Evolutionary conservation across 2,888 invertebrate species (phyloP), one percentile per base, ranked within the genome.

Genomic region (Drosophila kuntzei): DNA sequence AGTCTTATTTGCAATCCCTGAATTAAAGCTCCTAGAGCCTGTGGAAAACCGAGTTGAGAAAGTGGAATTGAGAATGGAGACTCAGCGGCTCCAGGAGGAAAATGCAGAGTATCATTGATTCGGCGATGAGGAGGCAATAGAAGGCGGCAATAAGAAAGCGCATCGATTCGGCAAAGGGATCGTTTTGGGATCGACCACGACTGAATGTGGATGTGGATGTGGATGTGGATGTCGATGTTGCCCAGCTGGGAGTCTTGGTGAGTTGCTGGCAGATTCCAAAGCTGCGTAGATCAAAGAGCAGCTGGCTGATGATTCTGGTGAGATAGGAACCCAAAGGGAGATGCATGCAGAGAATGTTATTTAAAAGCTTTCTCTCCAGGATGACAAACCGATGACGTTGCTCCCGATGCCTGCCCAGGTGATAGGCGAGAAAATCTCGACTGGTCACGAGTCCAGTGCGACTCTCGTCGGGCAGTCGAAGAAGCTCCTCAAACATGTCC

Each of bases 331-430:
- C 63, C 0, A 29, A 8, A 0, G 87, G 79, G 11, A 85, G 75
- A 37, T 87, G 72, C 7, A 81, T 51, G 44, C 87, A 89, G 6
- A 76, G 12, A 58, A 89, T 71, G 22, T 59, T 79, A 25, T 85
- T 80, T 57, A 76, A 7, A 3, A 88, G 7, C 51, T 79, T 77
- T 18, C 75, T 58, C 2, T 63, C 61, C 2, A 83, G 39, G 0
- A 85, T 29, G 0, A 77, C 43, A 22, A 73, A 69, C 0, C 36
- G 12, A 3, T 32, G 27, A 8, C 61, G 71, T 6, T 65, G 47
- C 0, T 32, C 18, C 0, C 47, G 54, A 18, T 71, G 66, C 5
- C 5, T 9, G 2, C 44, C 29, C 54, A 87, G 22, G 37, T 87
- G 61, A 12, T 74, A 8, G 20, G 58, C 65, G 7, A 87, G 14